These are phyloP conservation scores for Oryzias melastigma DNA, from an alignment of 2,113 vertebrate genomes.

Conservation along the genomic window DNA sequence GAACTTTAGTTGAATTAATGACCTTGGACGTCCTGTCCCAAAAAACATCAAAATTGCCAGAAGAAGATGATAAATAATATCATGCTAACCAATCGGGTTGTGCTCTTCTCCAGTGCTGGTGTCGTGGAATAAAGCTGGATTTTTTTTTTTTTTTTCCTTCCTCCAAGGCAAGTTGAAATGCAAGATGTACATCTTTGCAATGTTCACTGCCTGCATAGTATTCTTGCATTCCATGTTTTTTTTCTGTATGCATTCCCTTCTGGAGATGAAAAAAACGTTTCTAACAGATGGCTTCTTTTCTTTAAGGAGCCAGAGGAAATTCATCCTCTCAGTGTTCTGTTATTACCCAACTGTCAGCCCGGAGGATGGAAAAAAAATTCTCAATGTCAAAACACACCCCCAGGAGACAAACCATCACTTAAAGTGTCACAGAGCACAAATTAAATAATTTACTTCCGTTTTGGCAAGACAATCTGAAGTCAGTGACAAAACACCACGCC, in stretches of 20 bases:
- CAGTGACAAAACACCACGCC: slow-evolving; percentile 15
- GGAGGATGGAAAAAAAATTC: slow-evolving; percentile 14
- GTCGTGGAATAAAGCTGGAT: slow-evolving; percentile 2
- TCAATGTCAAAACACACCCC: slow-evolving; percentile 16
- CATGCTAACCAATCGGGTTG: not conserved
- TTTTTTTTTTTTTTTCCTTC: slow-evolving; percentile 5
- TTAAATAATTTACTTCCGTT: slow-evolving; percentile 4
- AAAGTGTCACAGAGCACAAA: not conserved
- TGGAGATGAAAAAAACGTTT: not conserved
- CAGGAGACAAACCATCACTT: slow-evolving; percentile 8
- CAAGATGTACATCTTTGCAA: slow-evolving; percentile 12
- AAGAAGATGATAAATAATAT: no score
- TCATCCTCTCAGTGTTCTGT: slow-evolving; percentile 7
- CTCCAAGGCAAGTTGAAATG: slow-evolving; percentile 1
- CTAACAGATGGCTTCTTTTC: slow-evolving; percentile 12
- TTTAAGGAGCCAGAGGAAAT: slow-evolving; percentile 7
- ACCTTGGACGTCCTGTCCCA: no score
- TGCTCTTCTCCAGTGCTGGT: slow-evolving; percentile 14
- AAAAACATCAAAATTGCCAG: no score
- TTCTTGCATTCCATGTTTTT: not conserved
- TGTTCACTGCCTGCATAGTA: slow-evolving; percentile 8
- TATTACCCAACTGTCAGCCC: slow-evolving; percentile 27
- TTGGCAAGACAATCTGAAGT: not conserved
- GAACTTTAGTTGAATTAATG: no score
- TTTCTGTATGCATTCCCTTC: slow-evolving; percentile 6